phyloP scores from a whole-genome alignment of 2,888 invertebrate genomes.

The Tineola bisselliella region DNA sequence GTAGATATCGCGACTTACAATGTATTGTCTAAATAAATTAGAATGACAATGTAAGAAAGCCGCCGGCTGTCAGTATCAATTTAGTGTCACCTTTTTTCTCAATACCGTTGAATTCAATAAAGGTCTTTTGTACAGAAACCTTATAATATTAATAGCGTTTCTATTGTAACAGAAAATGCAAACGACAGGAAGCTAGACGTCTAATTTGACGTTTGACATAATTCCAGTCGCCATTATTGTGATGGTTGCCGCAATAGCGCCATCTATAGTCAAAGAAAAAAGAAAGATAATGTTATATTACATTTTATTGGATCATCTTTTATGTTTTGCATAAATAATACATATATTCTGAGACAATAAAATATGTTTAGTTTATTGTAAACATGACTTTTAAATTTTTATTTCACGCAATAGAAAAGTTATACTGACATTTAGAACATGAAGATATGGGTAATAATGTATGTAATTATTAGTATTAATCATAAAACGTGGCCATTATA shows the following conservation, averaged over 20 bases:
- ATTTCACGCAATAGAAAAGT: too few relatives aligned
- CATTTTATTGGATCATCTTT: background rate
- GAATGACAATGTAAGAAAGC: constrained; percentile 1
- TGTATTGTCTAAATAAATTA: constrained; percentile 9
- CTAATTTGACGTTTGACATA: constrained; percentile 63
- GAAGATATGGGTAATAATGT: too few relatives aligned
- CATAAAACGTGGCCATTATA: too few relatives aligned
- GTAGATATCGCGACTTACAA: background rate
- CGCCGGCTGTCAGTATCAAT: constrained; percentile 15
- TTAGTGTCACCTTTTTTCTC: constrained; percentile 33
- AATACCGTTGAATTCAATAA: constrained; percentile 46
- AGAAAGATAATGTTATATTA: background rate
- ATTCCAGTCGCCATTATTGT: constrained; percentile 40
- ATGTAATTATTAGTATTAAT: too few relatives aligned
- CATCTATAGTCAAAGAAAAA: constrained; percentile 15
- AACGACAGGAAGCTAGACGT: constrained; percentile 52
- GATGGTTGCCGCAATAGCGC: constrained; percentile 13
- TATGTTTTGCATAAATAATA: background rate
- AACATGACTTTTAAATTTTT: too few relatives aligned
- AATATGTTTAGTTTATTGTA: too few relatives aligned
- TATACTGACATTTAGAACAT: too few relatives aligned
- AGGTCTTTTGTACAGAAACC: constrained; percentile 41
- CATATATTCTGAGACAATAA: too few relatives aligned
- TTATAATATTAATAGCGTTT: constrained; percentile 36
- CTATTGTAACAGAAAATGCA: constrained; percentile 53